A percentile compares a stretch with the other conserved stretches of the same genome.
Conservation (phyloP, 2,797 vertebrate genomes). For the Pangasius mekongensis region DNA sequence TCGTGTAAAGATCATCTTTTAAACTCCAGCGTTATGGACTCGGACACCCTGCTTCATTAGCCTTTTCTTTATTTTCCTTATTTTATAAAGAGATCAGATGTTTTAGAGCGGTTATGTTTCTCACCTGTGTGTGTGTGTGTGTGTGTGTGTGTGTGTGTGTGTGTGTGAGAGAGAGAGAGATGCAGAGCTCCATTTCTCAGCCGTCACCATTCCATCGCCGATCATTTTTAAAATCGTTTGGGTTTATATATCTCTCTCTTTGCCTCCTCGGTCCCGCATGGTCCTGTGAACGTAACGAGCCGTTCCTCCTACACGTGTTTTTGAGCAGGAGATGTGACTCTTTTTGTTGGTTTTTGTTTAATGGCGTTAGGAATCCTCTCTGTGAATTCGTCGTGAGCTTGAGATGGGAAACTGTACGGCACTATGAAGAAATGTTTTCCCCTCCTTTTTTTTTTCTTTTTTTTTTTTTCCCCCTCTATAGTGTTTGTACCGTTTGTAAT, state of each 20-base stretch:
- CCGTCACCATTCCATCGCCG: slow-evolving; percentile 70
- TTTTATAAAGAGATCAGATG: slow-evolving; percentile 61
- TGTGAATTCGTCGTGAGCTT: neutral
- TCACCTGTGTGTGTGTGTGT: slow-evolving; percentile 37
- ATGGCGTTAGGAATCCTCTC: neutral
- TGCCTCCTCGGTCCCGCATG: neutral
- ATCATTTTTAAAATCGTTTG: slow-evolving; percentile 61
- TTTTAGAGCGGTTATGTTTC: slow-evolving; percentile 53
- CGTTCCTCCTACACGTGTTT: neutral
- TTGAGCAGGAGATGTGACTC: neutral
- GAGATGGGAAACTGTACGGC: neutral
- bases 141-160: neutral
- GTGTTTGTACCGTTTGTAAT: slow-evolving; percentile 87
- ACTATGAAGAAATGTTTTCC: slow-evolving; percentile 37
- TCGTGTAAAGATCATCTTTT: slow-evolving; percentile 58
- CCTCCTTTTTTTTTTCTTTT: neutral
- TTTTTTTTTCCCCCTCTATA: slow-evolving; percentile 3
- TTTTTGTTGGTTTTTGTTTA: neutral
- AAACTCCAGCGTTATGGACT: slow-evolving; percentile 63
- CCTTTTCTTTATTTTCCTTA: slow-evolving; percentile 49
- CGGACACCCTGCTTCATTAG: slow-evolving; percentile 39
- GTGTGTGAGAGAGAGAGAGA: slow-evolving; percentile 28
- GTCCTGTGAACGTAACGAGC: slow-evolving; percentile 23
- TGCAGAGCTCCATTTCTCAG: slow-evolving; percentile 45
- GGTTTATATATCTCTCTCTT: neutral